Base-by-base conservation (phyloP, 2,113 vertebrate genomes). In the Bombycilla garrulus region DNA sequence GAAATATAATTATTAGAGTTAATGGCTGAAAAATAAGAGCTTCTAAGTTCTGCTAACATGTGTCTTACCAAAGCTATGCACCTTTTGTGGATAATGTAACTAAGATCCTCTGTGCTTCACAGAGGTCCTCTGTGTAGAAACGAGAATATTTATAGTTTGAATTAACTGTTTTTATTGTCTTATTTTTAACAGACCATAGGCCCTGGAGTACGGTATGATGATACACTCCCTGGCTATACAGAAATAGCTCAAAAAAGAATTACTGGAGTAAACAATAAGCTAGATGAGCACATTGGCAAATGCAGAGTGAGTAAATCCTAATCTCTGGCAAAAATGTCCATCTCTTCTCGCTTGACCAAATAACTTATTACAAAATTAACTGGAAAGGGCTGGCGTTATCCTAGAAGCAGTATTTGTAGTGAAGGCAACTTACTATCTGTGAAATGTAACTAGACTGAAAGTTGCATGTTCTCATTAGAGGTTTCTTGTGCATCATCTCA, bases 401-500 rank as follows among this genome's bases (percentile, higher is more conserved):
- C 29, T 86, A 48, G 58, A 90, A 70, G 9, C n/a, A 58, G 47
- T 33, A 58, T 65, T 84, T 86, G 21, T 66, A 42, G 33, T 0
- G 28, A 61, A 50, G 58, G 16, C 58, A 42, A 40, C 22, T 65
- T n/a, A 26, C 4, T 33, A 18, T 33, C 35, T 74, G 48, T 66
- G 60, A 87, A 73, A 70, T 18, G 42, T 45, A 42, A 66, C 23
- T 38, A 38, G 28, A 44, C 29, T 62, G 47, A 61, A 66, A n/a
- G 15, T 35, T 84, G 35, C 38, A 21, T 0, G 0, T 77, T 74
- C 8, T 86, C 0, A 2, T 66, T 15, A 14, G 35, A 42, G 7
- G 3, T 61, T 84, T 94, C 54, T 11, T 33, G 15, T 62, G 28
- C 12, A 7, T 61, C 8, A 0, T 60, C 16, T 11, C 15, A 16